Evolutionary conservation across 2,113 vertebrate genomes (phyloP).

Genomic region (Protobothrops flavoviridis): DNA sequence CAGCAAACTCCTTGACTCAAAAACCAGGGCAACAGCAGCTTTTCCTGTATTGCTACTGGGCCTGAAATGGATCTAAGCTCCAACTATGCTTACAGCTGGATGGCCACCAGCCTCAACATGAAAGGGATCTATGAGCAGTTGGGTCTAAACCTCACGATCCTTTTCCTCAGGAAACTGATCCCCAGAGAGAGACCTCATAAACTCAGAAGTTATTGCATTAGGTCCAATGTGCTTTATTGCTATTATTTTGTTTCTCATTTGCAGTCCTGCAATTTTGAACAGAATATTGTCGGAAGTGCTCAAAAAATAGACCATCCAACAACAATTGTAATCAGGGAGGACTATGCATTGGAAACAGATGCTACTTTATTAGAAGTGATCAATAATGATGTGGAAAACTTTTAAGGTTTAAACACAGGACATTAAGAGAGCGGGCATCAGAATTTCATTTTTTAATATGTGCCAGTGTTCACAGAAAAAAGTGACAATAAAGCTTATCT

Average conservation of each 20-base stretch:
- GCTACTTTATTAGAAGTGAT: too few species aligned
- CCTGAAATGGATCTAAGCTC: neutral
- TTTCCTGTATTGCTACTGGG: neutral
- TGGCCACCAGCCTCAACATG: neutral
- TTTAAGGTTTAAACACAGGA: neutral
- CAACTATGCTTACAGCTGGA: neutral
- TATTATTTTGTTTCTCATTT: neutral
- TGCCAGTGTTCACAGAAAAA: neutral
- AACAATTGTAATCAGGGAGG: neutral
- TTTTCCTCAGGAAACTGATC: neutral
- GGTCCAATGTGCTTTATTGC: neutral
- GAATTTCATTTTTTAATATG: neutral
- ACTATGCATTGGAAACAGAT: neutral
- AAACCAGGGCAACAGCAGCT: neutral
- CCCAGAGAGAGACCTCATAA: neutral
- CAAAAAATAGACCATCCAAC: neutral
- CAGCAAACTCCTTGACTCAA: neutral
- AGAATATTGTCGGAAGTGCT: neutral
- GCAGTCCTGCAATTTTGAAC: neutral
- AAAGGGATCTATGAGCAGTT: neutral
- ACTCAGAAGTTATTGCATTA: neutral
- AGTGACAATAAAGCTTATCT: neutral
- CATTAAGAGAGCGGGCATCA: neutral
- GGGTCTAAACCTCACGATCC: neutral
- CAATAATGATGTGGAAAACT: neutral